Evolutionary conservation across 1,140 invertebrate genomes (phyloP).

Genomic region (Camponotus floridanus): DNA sequence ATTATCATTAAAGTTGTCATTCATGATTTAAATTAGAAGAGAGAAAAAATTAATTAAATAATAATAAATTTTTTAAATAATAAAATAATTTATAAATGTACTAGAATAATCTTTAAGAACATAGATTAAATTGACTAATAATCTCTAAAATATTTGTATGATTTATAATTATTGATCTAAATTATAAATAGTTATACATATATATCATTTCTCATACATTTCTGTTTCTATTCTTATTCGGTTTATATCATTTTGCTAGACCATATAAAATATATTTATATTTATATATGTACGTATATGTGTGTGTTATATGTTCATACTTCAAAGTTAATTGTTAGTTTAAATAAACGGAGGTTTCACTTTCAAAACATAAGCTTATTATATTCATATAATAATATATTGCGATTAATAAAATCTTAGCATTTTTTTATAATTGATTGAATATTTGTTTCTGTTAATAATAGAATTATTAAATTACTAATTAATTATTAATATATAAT

Average conservation of each 20-base stretch:
- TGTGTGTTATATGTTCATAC: neutral
- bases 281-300: too few species aligned
- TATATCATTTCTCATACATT: neutral
- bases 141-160: neutral
- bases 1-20: neutral
- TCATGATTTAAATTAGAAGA: neutral
- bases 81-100: neutral
- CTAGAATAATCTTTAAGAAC: neutral
- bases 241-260: neutral
- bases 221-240: neutral
- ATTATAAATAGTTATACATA: neutral
- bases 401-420: neutral
- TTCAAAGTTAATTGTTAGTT: neutral
- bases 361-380: neutral
- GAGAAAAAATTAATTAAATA: neutral
- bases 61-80: neutral
- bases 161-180: neutral
- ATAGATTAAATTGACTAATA: neutral
- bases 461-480: neutral
- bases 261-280: neutral
- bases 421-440: neutral
- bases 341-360: neutral
- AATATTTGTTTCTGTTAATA: constrained; percentile 1
- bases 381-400: neutral
- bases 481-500: constrained; percentile 12